phyloP scores from a whole-genome alignment of 2,113 vertebrate genomes.

The Uria lomvia region DNA sequence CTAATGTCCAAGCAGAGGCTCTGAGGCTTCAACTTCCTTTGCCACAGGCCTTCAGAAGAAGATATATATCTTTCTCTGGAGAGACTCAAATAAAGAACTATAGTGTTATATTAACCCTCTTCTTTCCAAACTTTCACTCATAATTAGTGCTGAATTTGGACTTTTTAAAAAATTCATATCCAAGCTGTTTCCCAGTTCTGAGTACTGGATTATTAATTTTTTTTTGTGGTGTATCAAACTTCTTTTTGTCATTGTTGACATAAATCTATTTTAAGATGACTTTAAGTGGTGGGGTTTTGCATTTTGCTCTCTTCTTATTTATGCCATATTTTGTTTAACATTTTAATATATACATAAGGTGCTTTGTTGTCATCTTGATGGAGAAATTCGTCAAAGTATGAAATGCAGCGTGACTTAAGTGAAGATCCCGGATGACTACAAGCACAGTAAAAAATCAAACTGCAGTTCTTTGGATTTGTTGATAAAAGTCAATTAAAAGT shows the following conservation, averaged over 20 bases:
- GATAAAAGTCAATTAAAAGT: slow-evolving; percentile 32
- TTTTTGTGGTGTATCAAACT: not conserved
- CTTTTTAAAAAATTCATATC: not conserved
- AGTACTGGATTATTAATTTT: not conserved
- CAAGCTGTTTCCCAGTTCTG: not conserved
- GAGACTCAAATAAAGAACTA: not conserved
- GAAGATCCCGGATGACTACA: not conserved
- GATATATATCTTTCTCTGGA: not conserved
- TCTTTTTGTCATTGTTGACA: not conserved
- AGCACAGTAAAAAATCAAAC: not conserved
- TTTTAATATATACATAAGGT: not conserved
- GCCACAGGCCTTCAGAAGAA: not conserved
- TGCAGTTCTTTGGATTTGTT: not conserved
- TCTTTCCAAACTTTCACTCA: not conserved
- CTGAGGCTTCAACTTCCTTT: not conserved
- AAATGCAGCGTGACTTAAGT: not conserved
- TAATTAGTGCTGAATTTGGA: not conserved
- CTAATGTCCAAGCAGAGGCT: fast-evolving
- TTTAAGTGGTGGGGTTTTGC: not conserved
- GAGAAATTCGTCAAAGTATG: not conserved
- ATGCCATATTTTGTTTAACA: not conserved
- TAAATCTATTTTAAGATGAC: not conserved
- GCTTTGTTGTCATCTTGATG: not conserved
- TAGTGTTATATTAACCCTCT: not conserved
- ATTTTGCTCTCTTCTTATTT: not conserved